A percentile compares a stretch with the other conserved stretches of the same genome.
phyloP scores from a whole-genome alignment of 2,888 invertebrate species.

The Hirtodrosophila cameraria region DNA sequence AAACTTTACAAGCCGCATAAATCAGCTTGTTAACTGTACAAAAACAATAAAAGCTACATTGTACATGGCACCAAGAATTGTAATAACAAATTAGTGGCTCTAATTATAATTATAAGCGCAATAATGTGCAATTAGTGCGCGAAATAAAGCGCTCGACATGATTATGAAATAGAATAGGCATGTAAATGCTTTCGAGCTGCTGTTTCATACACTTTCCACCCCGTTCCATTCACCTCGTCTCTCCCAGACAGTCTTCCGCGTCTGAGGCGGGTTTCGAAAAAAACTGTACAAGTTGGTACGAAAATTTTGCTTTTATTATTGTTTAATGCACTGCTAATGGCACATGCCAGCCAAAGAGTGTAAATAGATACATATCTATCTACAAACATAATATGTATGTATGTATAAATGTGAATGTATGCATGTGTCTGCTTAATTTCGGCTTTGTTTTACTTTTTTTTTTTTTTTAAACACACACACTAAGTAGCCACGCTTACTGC shows the following conservation, averaged over 20 bases:
- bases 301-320: constrained; percentile 43
- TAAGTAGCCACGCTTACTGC: constrained; percentile 72
- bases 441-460: constrained; percentile 82
- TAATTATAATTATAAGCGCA: constrained; percentile 47
- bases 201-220: constrained; percentile 10
- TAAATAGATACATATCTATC: no score
- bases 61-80: constrained; percentile 48
- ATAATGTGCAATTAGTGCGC: constrained; percentile 71
- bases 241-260: constrained; percentile 65
- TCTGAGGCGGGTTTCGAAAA: constrained; percentile 60
- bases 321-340: constrained; percentile 54
- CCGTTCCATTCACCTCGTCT: constrained; percentile 4
- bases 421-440: constrained; percentile 33
- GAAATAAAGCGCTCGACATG: constrained; percentile 44
- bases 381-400: no score
- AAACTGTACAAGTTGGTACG: constrained; percentile 39
- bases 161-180: constrained; percentile 77
- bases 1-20: constrained; percentile 7
- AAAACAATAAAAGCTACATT: constrained; percentile 8
- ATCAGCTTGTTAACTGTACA: constrained; percentile 32
- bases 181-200: constrained; percentile 52
- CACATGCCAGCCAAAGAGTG: constrained; percentile 29
- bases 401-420: constrained; percentile 23
- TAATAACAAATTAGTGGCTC: constrained; percentile 41
- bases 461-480: constrained; percentile 82